phyloP scores from a whole-genome alignment of 92 coral and sea anemone species.

The Palythoa caribaeorum region DNA sequence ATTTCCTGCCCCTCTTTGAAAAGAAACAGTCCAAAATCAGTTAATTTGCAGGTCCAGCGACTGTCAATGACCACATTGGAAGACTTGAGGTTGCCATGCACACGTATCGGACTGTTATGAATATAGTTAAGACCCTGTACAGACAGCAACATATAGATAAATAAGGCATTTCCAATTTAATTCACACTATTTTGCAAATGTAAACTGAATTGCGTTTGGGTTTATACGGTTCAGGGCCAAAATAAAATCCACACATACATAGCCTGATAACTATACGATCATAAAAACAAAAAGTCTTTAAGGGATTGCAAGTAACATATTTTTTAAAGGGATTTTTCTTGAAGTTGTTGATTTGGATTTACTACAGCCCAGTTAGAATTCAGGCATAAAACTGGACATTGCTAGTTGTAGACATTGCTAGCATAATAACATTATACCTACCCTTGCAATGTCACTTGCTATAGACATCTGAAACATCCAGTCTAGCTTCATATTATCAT shows the following conservation, averaged over 20 bases:
- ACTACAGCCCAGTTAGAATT: too few relatives aligned
- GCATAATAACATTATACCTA: slow-evolving; percentile 35
- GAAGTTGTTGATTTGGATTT: too few relatives aligned
- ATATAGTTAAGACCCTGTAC: slow-evolving; percentile 77
- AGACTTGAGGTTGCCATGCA: slow-evolving; percentile 87
- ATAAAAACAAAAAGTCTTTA: neutral
- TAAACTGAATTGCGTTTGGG: neutral
- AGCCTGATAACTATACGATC: neutral
- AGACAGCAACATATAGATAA: neutral
- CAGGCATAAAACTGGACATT: too few relatives aligned
- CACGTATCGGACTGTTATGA: slow-evolving; percentile 65
- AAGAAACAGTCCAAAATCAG: slow-evolving; percentile 73
- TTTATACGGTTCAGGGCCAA: neutral
- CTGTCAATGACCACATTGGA: slow-evolving; percentile 89
- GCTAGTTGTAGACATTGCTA: too few relatives aligned
- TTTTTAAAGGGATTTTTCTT: too few relatives aligned
- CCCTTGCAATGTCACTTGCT: slow-evolving; percentile 85
- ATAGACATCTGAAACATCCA: slow-evolving; percentile 93
- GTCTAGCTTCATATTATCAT: slow-evolving; percentile 78
- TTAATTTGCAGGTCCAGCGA: slow-evolving; percentile 88
- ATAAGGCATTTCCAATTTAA: too few relatives aligned
- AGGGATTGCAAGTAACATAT: too few relatives aligned
- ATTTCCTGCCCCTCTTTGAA: slow-evolving; percentile 81
- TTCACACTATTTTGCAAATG: neutral
- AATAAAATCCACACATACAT: neutral